Evolutionary conservation across 2,113 vertebrate species (phyloP).

Genomic region (Ranitomeya imitator): DNA sequence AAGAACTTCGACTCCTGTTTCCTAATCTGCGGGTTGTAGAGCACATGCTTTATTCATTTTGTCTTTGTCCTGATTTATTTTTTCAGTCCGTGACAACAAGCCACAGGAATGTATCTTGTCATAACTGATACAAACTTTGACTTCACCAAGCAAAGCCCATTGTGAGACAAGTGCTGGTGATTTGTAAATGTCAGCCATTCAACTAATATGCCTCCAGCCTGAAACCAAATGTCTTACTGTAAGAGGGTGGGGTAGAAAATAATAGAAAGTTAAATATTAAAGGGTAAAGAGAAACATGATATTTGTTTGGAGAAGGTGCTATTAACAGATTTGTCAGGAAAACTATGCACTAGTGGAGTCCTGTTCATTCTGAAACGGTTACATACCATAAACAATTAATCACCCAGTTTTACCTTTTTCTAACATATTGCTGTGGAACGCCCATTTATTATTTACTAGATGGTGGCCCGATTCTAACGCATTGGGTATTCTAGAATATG

Average conservation of each 20-base stretch:
- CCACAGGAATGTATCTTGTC: conserved; percentile 46
- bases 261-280: conserved; percentile 54
- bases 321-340: conserved; percentile 20
- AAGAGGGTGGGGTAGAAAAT: conserved; percentile 35
- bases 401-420: conserved; percentile 30
- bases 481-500: no score
- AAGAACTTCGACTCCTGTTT: background rate
- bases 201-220: conserved; percentile 55
- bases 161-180: conserved; percentile 63
- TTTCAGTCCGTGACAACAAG: conserved; percentile 60
- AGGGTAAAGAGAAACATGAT: conserved; percentile 38
- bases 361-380: conserved; percentile 27
- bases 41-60: conserved; percentile 26
- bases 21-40: background rate
- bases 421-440: background rate
- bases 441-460: no score
- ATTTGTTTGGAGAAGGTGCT: conserved; percentile 34
- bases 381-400: background rate
- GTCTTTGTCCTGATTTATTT: conserved; percentile 32
- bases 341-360: conserved; percentile 6
- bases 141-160: conserved; percentile 63
- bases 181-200: conserved; percentile 65
- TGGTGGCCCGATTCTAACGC: no score
- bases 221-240: conserved; percentile 59
- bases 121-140: conserved; percentile 40